Evolutionary conservation across 2,113 vertebrate genomes (phyloP).

Genomic region (Coracopsis vasa): DNA sequence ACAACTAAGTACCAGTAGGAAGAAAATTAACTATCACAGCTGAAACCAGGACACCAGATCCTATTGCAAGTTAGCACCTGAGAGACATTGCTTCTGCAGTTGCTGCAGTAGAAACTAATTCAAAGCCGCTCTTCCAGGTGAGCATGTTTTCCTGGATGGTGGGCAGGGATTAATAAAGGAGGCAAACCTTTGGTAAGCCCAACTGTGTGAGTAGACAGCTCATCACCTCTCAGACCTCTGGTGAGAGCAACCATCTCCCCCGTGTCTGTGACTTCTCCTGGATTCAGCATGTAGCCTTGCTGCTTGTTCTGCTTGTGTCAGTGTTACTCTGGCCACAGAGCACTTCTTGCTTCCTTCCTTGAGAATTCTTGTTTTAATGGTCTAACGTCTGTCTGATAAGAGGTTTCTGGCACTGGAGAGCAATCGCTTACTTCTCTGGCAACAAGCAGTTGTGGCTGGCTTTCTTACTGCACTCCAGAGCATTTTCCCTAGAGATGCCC

Average conservation of each 20-base stretch:
- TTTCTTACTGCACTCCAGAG: background rate
- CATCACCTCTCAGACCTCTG: background rate
- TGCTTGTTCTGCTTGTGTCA: background rate
- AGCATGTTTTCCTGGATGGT: background rate
- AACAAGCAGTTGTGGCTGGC: background rate
- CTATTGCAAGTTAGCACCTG: background rate
- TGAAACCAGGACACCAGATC: background rate
- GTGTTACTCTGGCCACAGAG: background rate
- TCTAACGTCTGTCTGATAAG: background rate
- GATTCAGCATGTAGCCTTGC: background rate
- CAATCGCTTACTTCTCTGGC: background rate
- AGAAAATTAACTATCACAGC: background rate
- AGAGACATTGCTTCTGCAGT: background rate
- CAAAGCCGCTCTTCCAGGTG: background rate
- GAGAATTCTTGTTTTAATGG: background rate
- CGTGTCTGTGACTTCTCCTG: background rate
- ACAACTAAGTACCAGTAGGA: background rate
- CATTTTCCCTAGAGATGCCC: background rate
- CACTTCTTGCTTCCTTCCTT: background rate
- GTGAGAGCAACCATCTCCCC: accelerated
- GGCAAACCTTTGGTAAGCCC: background rate
- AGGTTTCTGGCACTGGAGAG: background rate
- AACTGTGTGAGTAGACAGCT: background rate
- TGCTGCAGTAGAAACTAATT: background rate
- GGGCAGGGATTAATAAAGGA: background rate